These are phyloP conservation scores for Leucophenga montana DNA, from an alignment of 2,888 invertebrate species.

Conservation along the genomic window DNA sequence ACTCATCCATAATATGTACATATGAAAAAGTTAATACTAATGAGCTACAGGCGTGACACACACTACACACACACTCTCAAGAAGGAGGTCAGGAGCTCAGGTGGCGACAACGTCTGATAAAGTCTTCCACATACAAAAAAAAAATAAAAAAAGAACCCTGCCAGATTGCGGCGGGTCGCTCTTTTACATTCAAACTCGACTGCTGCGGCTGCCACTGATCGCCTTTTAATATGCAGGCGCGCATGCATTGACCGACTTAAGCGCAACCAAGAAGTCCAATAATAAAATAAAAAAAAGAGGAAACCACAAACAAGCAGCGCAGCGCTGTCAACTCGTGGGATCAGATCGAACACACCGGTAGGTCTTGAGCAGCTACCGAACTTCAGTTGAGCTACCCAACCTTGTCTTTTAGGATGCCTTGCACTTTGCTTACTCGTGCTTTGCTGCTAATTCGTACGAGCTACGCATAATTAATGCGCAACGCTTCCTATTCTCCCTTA, in stretches of 20 bases:
- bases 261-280: constrained; percentile 40
- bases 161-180: constrained; percentile 20
- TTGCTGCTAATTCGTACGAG: constrained; percentile 53
- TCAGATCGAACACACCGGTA: constrained; percentile 19
- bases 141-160: background rate
- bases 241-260: constrained; percentile 62
- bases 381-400: no score
- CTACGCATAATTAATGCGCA: constrained; percentile 60
- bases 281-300: constrained; percentile 18
- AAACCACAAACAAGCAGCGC: constrained; percentile 38
- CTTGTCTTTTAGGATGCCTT: no score
- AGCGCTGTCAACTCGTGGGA: constrained; percentile 36
- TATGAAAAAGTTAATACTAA: constrained; percentile 38
- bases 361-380: constrained; percentile 16
- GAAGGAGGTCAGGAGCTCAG: constrained; percentile 2
- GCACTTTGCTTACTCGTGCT: background rate
- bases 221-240: constrained; percentile 62
- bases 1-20: no score
- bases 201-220: constrained; percentile 40
- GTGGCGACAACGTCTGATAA: background rate
- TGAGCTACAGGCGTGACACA: constrained; percentile 35
- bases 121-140: background rate
- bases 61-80: constrained; percentile 13
- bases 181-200: background rate
- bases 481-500: constrained; percentile 20